Base-by-base conservation (phyloP, 2,888 invertebrate genomes). In the Acronicta alni region DNA sequence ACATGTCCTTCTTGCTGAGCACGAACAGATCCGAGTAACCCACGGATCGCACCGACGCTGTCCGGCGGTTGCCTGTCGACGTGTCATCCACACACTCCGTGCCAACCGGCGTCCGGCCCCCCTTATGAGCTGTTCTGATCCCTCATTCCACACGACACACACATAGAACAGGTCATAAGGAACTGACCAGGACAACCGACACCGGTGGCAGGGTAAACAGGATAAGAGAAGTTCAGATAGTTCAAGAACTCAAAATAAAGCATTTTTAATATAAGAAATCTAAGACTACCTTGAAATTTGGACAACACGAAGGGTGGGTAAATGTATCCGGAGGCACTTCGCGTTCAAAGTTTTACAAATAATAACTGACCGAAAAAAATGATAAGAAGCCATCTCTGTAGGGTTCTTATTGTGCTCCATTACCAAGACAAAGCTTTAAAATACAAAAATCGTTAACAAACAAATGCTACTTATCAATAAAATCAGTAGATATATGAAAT, bases 21-120 rank as follows among this genome's bases (percentile, higher is more conserved):
- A 99, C 99, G 95, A 99, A 99, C 84, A 99, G 96, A 95, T 99
- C 99, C 91, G 99, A 99, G 95, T 99, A 99, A 82, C 99, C 99
- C 71, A 99, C 99, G 62, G 99, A 99, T 81, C 98, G 96, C 81
- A 99, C 99, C 84, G 99, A 99, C 79, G 99, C 99, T 89, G 99
- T 99, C 92, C 99, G 96, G 89, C 99, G 96, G 95, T 99, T 99
- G 88, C 99, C 99, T 98, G 95, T 90, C 91, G 90, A 94, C 93
- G 93, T 94, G 93, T 92, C 93, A 93, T 92, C 92, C 94, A 93
- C 93, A 93, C 92, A 94, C 94, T 93, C 93, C 91, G 87, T 94
- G 94, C 93, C 92, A 91, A 93, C 87, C 83, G 91, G 92, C 87
- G 88, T 75, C 85, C 89, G 88, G 87, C 82, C 84, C 80, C 66